These are phyloP conservation scores for Danio jaintianensis DNA, from an alignment of 2,797 vertebrate genomes.

Conservation along the genomic window DNA sequence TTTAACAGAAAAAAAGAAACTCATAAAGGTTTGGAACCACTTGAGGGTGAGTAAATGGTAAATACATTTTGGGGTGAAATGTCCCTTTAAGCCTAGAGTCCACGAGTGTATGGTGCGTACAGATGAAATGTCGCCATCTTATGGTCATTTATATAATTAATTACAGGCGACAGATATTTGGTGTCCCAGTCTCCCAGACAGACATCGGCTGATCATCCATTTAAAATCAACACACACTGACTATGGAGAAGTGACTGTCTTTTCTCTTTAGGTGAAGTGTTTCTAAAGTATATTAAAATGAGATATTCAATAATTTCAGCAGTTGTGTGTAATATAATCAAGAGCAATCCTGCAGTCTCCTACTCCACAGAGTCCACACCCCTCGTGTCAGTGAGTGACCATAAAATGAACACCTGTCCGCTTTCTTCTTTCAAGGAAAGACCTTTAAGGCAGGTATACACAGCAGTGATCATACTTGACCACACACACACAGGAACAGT, in stretches of 20 bases:
- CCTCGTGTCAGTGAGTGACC: neutral
- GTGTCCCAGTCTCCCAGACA: neutral
- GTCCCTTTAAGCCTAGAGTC: neutral
- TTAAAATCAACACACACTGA: neutral
- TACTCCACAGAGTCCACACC: slow-evolving; percentile 5
- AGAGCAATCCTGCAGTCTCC: neutral
- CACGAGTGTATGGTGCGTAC: neutral
- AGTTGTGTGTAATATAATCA: too few species aligned
- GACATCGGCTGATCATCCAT: slow-evolving; percentile 3
- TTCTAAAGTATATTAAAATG: neutral
- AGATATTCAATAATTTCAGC: neutral
- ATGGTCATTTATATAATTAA: neutral
- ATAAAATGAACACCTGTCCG: slow-evolving; percentile 5
- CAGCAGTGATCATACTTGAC: neutral
- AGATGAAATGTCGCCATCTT: neutral
- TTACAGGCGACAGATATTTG: neutral
- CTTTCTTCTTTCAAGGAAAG: neutral
- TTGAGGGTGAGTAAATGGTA: too few species aligned
- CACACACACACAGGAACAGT: neutral
- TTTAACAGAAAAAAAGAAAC: too few species aligned
- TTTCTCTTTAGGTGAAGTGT: neutral
- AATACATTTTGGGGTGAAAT: too few species aligned
- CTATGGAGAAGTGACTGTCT: neutral
- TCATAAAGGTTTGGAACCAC: too few species aligned
- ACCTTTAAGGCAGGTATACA: neutral